Base-by-base conservation (phyloP, 2,797 vertebrate species). In the Bufotes viridis region DNA sequence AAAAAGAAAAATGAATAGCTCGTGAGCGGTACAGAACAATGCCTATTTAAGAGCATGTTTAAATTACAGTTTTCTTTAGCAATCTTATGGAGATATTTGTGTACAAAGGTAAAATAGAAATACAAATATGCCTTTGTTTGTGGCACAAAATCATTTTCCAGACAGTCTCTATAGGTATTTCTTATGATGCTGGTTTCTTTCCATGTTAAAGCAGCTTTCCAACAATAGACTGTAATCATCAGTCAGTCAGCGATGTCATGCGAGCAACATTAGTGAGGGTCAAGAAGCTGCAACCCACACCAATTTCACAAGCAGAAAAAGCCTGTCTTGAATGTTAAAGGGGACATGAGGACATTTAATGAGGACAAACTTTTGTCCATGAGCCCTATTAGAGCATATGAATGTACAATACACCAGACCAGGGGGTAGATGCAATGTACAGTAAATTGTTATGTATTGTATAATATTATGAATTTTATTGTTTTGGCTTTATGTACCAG, bases 41-140 rank as follows among this genome's bases (percentile, higher is more conserved):
- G 57, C 69, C 61, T 79, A 89, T 79, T 86, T 89, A 86, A 89
- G 88, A 72, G n/a, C 51, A 85, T 61, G 42, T 42, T 78, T 51
- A 86, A 83, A 82, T 83, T 20, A 72, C 57, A 85, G 79, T 78
- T 86, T 86, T 85, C 51, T 63, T 57, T 83, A 60, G 72, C 79
- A 69, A 82, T 86, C 80, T 78, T 82, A 79, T 78, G 17, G 67
- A 63, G 72, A 80, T 67, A 83, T 70, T 86, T 86, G 83, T 42
- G 58, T 67, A 55, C 76, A 61, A 13, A 82, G 83, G 60, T 11
- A 86, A 76, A 85, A 85, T 14, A 81, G 22, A 83, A 61, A 76
- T 3, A 72, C 70, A 51, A 63, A 29, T 67, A 69, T 18, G 63
- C 34, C 18, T 69, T 79, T 84, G 51, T 80, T 60, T 58, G 70